A percentile compares a stretch with the other conserved stretches of the same genome.
phyloP scores from a whole-genome alignment of 1,140 invertebrate species.

The Leguminivora glycinivorella region DNA sequence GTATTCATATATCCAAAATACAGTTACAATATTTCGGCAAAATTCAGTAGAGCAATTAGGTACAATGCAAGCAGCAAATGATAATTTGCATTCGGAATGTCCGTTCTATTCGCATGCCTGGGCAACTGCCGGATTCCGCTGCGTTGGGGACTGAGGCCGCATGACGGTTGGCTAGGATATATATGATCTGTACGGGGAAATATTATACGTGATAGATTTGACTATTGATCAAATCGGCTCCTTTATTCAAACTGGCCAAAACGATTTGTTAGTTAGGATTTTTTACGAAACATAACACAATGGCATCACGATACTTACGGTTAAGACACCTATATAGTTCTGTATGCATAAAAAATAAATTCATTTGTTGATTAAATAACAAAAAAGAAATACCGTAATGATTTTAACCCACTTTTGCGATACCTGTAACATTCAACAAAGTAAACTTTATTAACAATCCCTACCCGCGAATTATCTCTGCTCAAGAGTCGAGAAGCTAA shows the following conservation, averaged over 20 bases:
- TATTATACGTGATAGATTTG: too few species aligned
- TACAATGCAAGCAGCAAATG: slow-evolving; percentile 12
- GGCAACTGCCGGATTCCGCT: neutral
- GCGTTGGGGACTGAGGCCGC: neutral
- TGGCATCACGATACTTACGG: too few species aligned
- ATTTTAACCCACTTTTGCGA: too few species aligned
- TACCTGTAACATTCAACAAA: neutral
- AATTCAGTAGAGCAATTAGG: slow-evolving; percentile 18
- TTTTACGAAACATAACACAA: too few species aligned
- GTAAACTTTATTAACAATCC: neutral
- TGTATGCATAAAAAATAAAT: too few species aligned
- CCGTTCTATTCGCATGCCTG: neutral
- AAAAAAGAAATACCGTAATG: too few species aligned
- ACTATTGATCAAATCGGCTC: too few species aligned
- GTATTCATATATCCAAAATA: neutral
- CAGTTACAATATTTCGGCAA: neutral
- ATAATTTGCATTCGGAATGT: slow-evolving; percentile 24
- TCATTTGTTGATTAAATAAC: too few species aligned
- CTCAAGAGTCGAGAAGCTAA: slow-evolving; percentile 2
- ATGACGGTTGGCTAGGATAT: neutral
- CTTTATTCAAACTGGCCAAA: too few species aligned
- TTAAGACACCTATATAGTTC: too few species aligned
- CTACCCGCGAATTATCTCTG: neutral
- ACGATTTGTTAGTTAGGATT: too few species aligned
- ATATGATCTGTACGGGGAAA: too few species aligned